Evolutionary conservation across 2,797 vertebrate genomes (phyloP).

Genomic region (Oceanodroma leucorhoa): DNA sequence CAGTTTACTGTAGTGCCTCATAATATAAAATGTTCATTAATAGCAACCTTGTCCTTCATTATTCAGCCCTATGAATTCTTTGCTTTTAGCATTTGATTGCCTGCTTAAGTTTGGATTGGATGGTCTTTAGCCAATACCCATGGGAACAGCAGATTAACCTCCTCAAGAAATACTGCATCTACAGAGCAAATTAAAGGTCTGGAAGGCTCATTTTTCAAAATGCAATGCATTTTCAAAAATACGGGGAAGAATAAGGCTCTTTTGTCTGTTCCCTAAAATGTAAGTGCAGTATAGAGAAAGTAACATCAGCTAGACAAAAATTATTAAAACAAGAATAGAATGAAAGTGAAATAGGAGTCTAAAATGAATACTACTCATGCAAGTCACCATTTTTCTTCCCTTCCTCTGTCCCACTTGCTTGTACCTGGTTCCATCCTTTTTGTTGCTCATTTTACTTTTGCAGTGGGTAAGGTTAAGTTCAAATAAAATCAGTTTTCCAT

Average conservation of each 20-base stretch:
- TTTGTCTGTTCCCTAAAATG: neutral
- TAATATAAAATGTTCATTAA: neutral
- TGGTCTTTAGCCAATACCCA: neutral
- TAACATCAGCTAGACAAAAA: neutral
- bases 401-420: neutral
- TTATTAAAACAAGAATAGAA: neutral
- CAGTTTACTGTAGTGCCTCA: neutral
- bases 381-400: neutral
- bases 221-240: neutral
- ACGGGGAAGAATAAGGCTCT: neutral
- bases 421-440: neutral
- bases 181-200: neutral
- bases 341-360: neutral
- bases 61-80: neutral
- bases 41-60: neutral
- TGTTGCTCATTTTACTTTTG: neutral
- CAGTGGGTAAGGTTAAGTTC: neutral
- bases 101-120: neutral
- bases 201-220: neutral
- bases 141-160: neutral
- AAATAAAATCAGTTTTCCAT: neutral
- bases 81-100: neutral
- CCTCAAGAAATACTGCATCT: neutral
- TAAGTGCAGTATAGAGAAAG: neutral
- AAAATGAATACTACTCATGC: neutral